These are phyloP conservation scores for Gisinianus flammeolus DNA, from an alignment of 2,888 invertebrate species.

Conservation along the genomic window DNA sequence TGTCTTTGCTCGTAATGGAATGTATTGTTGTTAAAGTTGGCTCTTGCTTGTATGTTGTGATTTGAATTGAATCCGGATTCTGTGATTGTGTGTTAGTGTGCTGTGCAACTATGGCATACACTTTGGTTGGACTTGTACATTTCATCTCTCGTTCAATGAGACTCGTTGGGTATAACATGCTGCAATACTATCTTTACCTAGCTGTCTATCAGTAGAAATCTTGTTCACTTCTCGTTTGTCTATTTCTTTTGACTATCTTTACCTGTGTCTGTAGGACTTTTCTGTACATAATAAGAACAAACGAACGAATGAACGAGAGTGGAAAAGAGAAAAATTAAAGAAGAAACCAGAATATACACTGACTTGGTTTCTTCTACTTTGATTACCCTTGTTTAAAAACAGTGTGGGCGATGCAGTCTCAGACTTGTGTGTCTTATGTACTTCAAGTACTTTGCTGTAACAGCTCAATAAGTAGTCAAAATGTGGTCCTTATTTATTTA, in stretches of 20 bases:
- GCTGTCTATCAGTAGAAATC: neutral
- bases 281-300: too few species aligned
- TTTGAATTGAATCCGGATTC: constrained; percentile 19
- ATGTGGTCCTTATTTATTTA: neutral
- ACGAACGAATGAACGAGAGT: neutral
- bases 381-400: neutral
- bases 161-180: neutral
- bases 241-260: neutral
- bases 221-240: neutral
- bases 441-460: neutral
- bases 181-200: neutral
- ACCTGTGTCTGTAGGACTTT: neutral
- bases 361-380: neutral
- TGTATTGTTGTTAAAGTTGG: constrained; percentile 15
- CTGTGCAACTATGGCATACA: neutral
- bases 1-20: neutral
- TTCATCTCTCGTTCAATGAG: neutral
- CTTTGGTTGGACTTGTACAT: neutral
- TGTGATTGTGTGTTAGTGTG: neutral
- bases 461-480: too few species aligned
- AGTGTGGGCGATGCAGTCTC: neutral
- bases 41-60: neutral
- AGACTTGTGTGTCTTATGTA: neutral
- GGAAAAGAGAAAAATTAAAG: neutral
- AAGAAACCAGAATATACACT: neutral